Conservation (phyloP, 1,140 invertebrate species). For the Trichomalopsis sarcophagae region DNA sequence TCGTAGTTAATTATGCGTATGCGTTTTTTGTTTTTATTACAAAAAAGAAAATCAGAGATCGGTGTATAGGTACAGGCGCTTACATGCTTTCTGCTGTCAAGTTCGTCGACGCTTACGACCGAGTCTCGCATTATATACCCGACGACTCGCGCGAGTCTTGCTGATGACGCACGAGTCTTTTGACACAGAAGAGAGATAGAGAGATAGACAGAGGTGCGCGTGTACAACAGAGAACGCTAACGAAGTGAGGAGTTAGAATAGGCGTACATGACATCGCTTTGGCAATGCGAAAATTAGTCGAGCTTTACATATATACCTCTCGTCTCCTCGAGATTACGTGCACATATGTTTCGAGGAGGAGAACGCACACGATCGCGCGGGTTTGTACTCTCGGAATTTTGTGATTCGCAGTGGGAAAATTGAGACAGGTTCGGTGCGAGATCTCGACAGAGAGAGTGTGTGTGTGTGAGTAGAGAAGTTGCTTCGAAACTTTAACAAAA, state of each 20-base stretch:
- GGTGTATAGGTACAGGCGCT: background rate
- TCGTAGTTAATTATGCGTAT: background rate
- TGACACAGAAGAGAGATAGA: background rate
- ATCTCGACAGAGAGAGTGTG: too few relatives aligned
- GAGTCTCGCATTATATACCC: background rate
- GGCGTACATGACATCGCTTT: background rate
- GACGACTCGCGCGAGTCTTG: background rate
- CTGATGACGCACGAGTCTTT: background rate
- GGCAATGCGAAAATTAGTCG: background rate
- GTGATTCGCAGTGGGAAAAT: background rate
- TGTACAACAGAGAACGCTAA: background rate
- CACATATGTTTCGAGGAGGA: background rate
- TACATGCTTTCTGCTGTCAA: background rate
- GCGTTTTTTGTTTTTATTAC: background rate
- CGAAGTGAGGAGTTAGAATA: background rate
- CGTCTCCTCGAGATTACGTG: background rate
- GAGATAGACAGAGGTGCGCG: background rate
- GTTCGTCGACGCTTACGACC: background rate
- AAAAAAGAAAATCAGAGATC: background rate
- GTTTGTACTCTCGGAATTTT: conserved; percentile 31
- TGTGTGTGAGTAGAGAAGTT: background rate
- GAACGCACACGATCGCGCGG: background rate
- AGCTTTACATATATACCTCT: background rate
- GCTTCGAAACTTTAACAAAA: background rate
- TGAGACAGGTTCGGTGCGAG: background rate